Conservation (phyloP, 2,113 vertebrate species). For the Microtus richardsoni region DNA sequence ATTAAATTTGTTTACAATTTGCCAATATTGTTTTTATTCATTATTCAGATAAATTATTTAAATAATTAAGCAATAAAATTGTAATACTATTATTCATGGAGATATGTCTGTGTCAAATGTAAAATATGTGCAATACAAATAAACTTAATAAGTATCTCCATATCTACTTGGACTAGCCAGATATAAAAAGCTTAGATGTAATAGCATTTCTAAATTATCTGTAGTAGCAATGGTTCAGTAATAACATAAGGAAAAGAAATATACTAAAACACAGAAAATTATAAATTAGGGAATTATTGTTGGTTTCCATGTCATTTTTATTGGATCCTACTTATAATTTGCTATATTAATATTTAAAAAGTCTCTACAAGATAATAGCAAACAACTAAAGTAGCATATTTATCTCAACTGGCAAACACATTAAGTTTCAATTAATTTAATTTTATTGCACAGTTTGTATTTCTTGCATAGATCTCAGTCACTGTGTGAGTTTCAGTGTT, state of each 20-base stretch:
- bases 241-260: not conserved
- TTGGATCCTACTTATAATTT: constrained; percentile 22
- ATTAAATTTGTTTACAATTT: not conserved
- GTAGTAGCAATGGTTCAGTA: not conserved
- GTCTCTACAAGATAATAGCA: constrained; percentile 8
- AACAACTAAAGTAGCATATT: not conserved
- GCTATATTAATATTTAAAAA: constrained; percentile 58
- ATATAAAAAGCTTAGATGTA: not conserved
- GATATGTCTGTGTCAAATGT: not conserved
- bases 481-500: constrained; percentile 27
- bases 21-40: not conserved
- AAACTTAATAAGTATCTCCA: not conserved
- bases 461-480: constrained; percentile 55
- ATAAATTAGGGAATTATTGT: not conserved
- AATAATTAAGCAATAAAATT: not conserved
- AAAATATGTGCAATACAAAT: not conserved
- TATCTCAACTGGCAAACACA: constrained; percentile 10
- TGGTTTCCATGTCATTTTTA: not conserved
- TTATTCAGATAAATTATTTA: not conserved
- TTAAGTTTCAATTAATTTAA: constrained; percentile 53
- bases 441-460: constrained; percentile 54
- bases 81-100: not conserved
- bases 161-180: not conserved
- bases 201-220: constrained; percentile 11
- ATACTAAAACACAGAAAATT: not conserved